A percentile compares a stretch with the other conserved stretches of the same genome.
These are phyloP conservation scores for Ivindomyrus marchei DNA, from an alignment of 2,113 vertebrate species.

Conservation along the genomic window DNA sequence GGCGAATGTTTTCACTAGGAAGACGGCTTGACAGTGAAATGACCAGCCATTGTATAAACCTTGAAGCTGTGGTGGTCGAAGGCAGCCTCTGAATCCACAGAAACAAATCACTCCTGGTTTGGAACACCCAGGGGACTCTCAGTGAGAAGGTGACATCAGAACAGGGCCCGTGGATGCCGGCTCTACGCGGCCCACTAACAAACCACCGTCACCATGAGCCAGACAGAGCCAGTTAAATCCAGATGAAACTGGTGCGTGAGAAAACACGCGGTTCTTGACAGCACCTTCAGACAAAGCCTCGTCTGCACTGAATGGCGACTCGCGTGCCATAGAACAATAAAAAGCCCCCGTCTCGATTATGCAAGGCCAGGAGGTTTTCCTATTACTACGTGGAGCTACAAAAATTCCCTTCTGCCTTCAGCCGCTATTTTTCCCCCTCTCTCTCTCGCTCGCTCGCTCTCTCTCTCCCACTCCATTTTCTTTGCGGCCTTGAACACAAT, in stretches of 20 bases:
- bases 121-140: background rate
- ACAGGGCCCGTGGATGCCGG: background rate
- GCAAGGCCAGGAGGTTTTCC: background rate
- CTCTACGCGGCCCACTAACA: background rate
- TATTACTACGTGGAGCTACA: background rate
- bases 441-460: background rate
- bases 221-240: background rate
- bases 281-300: background rate
- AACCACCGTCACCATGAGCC: background rate
- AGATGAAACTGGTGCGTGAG: background rate
- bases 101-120: background rate
- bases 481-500: constrained; percentile 8
- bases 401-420: background rate
- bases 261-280: background rate
- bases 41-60: background rate
- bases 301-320: background rate
- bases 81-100: background rate
- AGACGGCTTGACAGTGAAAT: background rate
- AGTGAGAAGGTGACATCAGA: background rate
- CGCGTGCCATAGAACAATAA: background rate
- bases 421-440: background rate
- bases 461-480: background rate
- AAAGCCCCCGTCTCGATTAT: background rate
- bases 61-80: background rate
- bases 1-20: background rate